These are phyloP conservation scores for Lasioglossum morio DNA, from an alignment of 2,888 invertebrate genomes.

Conservation along the genomic window DNA sequence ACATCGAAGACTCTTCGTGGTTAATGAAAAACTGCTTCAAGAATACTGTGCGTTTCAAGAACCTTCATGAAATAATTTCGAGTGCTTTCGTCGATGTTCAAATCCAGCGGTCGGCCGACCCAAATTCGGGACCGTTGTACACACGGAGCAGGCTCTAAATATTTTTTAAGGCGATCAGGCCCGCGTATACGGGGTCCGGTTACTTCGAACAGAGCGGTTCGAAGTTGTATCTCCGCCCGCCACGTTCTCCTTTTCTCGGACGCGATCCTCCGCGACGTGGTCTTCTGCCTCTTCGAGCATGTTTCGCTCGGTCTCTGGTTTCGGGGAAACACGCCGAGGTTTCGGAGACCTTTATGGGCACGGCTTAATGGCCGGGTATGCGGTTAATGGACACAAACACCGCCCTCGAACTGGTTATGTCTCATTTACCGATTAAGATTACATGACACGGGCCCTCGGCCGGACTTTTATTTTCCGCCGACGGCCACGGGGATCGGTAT, in stretches of 20 bases:
- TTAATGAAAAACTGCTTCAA: too few species aligned
- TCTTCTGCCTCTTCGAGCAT: slow-evolving; percentile 58
- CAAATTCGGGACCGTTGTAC: background rate
- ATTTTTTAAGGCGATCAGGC: slow-evolving; percentile 36
- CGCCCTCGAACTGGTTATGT: slow-evolving; percentile 70
- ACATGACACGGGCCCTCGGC: slow-evolving; percentile 61
- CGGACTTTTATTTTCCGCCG: slow-evolving; percentile 51
- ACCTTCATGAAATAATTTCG: background rate
- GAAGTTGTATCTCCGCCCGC: slow-evolving; percentile 37
- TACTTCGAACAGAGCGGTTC: slow-evolving; percentile 39
- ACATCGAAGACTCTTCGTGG: too few species aligned
- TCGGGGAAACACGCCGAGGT: slow-evolving; percentile 61
- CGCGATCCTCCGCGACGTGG: slow-evolving; percentile 47
- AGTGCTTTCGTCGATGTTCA: background rate
- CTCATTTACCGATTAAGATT: slow-evolving; percentile 72
- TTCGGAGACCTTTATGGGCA: slow-evolving; percentile 65
- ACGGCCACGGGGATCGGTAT: slow-evolving; percentile 33
- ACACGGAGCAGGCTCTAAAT: slow-evolving; percentile 17
- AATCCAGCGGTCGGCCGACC: background rate
- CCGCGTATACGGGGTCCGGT: slow-evolving; percentile 49
- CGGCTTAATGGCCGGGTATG: slow-evolving; percentile 67
- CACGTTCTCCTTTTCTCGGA: slow-evolving; percentile 46
- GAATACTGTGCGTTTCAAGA: background rate
- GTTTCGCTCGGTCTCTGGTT: slow-evolving; percentile 66
- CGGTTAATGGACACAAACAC: slow-evolving; percentile 70